Percentiles rank a stretch among this genome's conserved stretches.
Conservation (phyloP, 2,797 vertebrate genomes). For the Eospalax fontanierii region DNA sequence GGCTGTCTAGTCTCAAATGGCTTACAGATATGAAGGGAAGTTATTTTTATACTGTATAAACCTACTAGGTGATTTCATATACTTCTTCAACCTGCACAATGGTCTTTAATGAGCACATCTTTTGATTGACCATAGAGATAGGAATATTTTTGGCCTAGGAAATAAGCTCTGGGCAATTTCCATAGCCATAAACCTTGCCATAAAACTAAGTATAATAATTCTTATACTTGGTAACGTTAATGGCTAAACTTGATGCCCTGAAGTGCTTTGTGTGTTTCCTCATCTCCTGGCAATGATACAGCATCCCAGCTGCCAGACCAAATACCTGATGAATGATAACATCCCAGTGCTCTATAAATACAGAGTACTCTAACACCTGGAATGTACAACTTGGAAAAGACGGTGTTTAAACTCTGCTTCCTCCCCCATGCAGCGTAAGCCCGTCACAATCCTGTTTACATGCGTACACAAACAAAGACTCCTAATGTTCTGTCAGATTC, state of each 20-base stretch:
- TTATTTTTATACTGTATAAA: neutral
- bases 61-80: neutral
- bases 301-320: conserved; percentile 48
- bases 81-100: neutral
- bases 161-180: neutral
- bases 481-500: neutral
- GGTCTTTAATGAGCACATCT: neutral
- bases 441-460: conserved; percentile 30
- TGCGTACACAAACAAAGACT: neutral
- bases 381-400: conserved; percentile 45
- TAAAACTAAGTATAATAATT: neutral
- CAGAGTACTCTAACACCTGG: neutral
- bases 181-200: neutral
- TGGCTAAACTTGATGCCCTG: neutral
- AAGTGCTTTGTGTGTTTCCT: conserved; percentile 56
- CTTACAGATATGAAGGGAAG: neutral
- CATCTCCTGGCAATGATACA: conserved; percentile 45
- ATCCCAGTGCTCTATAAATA: conserved; percentile 58
- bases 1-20: neutral
- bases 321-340: conserved; percentile 54
- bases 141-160: neutral
- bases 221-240: neutral
- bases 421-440: neutral
- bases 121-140: neutral
- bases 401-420: neutral